phyloP scores from a whole-genome alignment of 2,113 vertebrate species.

The Burhinus bistriatus region DNA sequence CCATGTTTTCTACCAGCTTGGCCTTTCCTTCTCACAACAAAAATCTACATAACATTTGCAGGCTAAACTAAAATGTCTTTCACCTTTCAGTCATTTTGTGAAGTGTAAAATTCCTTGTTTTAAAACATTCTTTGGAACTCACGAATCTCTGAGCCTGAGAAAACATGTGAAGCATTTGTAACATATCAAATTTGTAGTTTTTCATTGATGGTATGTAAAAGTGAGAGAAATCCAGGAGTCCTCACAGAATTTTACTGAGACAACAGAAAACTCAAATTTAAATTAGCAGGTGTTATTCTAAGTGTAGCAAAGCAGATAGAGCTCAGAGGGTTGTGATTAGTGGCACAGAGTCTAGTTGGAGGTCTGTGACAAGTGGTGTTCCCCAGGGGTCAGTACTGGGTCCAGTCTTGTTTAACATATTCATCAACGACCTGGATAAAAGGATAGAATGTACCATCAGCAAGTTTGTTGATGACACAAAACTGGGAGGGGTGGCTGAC shows the following conservation, averaged over 20 bases:
- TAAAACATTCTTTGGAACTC: background rate
- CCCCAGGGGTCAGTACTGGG: too few relatives aligned
- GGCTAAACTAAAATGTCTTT: background rate
- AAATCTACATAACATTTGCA: background rate
- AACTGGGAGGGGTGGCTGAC: too few relatives aligned
- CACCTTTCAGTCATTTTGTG: background rate
- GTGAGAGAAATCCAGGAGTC: background rate
- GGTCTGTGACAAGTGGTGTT: too few relatives aligned
- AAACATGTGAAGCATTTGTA: background rate
- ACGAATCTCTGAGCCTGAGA: background rate
- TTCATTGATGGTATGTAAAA: background rate
- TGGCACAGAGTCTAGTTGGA: too few relatives aligned
- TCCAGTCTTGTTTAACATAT: too few relatives aligned
- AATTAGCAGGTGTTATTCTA: background rate
- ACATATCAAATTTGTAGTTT: background rate
- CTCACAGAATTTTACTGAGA: background rate
- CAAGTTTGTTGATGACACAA: too few relatives aligned
- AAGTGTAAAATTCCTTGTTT: background rate
- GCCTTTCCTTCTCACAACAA: background rate
- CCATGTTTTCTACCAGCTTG: background rate
- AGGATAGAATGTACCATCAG: too few relatives aligned
- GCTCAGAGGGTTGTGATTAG: too few relatives aligned
- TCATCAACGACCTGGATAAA: too few relatives aligned
- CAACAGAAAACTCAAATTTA: background rate
- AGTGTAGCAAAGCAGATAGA: background rate